These are phyloP conservation scores for Oriolus oriolus DNA, from an alignment of 2,113 vertebrate genomes.

Conservation along the genomic window DNA sequence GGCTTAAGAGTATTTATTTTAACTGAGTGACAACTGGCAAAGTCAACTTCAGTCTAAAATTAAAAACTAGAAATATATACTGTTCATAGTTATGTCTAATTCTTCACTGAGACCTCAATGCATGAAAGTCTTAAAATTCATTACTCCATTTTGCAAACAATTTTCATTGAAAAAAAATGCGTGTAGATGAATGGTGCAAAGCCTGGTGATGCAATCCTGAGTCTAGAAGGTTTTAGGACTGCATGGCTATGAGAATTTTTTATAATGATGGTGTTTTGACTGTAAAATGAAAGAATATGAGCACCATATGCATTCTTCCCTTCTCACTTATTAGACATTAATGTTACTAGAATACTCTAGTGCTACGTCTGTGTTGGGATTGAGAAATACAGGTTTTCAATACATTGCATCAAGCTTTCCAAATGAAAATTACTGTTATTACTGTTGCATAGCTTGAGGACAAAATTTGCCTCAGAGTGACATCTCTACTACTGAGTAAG, in stretches of 20 bases:
- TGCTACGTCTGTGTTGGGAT: background rate
- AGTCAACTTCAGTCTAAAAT: background rate
- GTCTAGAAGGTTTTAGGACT: background rate
- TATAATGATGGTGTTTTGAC: background rate
- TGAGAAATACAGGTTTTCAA: background rate
- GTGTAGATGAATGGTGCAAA: background rate
- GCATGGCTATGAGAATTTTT: background rate
- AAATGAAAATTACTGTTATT: too few species aligned
- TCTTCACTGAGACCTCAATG: background rate
- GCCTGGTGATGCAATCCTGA: background rate
- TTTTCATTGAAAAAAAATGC: background rate
- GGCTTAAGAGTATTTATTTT: background rate
- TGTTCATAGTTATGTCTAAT: background rate
- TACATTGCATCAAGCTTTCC: background rate
- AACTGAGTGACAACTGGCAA: background rate
- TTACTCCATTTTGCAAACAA: background rate
- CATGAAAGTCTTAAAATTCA: background rate
- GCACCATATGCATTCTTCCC: background rate
- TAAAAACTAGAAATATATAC: background rate
- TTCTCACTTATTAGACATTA: background rate
- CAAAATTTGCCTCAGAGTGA: background rate
- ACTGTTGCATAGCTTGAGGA: background rate
- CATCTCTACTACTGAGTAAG: background rate
- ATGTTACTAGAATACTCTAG: background rate
- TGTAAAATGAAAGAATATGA: background rate